Conservation (phyloP, 2,797 vertebrate genomes). For the Myotis myotis region DNA sequence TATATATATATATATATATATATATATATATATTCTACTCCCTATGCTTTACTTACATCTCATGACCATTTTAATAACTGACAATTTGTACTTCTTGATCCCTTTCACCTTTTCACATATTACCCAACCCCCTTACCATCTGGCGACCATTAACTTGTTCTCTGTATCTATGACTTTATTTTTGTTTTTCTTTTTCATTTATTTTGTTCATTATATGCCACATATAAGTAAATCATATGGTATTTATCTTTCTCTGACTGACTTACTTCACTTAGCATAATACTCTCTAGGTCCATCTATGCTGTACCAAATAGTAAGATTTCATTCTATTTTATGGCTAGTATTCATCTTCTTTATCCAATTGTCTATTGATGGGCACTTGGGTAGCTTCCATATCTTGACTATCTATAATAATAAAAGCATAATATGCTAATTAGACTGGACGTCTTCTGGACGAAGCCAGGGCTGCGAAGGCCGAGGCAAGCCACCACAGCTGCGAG, state of each 20-base stretch:
- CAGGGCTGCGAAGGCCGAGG: no score
- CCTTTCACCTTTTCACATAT: neutral
- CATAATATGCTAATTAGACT: no score
- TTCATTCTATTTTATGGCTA: neutral
- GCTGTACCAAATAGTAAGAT: neutral
- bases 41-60: neutral
- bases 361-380: neutral
- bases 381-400: neutral
- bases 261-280: neutral
- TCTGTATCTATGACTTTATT: neutral
- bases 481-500: no score
- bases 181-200: no score
- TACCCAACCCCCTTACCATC: neutral
- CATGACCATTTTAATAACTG: neutral
- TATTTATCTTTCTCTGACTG: neutral
- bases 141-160: neutral
- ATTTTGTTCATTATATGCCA: neutral
- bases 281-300: neutral
- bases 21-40: neutral
- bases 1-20: no score
- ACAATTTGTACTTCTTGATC: neutral
- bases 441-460: no score
- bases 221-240: neutral
- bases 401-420: neutral
- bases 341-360: neutral